Evolutionary conservation across 2,888 invertebrate species (phyloP).

Genomic region (Blera fallax): DNA sequence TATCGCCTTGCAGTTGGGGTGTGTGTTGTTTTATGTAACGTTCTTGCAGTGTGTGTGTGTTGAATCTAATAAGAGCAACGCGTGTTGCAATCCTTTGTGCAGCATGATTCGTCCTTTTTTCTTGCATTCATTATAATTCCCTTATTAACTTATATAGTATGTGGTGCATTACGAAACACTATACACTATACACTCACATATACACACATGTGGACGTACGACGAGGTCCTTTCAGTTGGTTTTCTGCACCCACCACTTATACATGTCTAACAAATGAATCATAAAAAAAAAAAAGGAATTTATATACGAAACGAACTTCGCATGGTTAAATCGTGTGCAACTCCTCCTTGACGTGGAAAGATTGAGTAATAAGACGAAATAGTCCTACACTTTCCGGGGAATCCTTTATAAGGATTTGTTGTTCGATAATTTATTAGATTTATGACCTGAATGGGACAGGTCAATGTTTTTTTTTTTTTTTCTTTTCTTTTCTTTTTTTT

Average conservation of each 20-base stretch:
- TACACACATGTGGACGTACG: background rate
- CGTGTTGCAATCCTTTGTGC: slow-evolving; percentile 66
- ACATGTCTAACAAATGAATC: slow-evolving; percentile 66
- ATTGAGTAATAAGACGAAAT: no score
- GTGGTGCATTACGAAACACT: slow-evolving; percentile 64
- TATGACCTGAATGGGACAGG: slow-evolving; percentile 79
- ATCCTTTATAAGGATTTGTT: background rate
- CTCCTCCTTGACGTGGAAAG: background rate
- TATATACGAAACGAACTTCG: slow-evolving; percentile 24
- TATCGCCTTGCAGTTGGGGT: slow-evolving; percentile 24
- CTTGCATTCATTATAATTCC: slow-evolving; percentile 50
- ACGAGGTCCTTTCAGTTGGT: slow-evolving; percentile 45
- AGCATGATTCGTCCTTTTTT: slow-evolving; percentile 52
- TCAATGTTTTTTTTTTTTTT: slow-evolving; percentile 73
- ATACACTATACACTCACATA: background rate
- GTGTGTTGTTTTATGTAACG: slow-evolving; percentile 70
- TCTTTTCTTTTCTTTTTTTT: background rate
- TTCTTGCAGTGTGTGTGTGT: slow-evolving; percentile 39
- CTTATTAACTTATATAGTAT: slow-evolving; percentile 33
- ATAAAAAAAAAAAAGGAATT: slow-evolving; percentile 34
- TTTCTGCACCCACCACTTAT: slow-evolving; percentile 67
- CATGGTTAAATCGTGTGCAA: slow-evolving; percentile 8
- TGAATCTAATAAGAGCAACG: slow-evolving; percentile 50
- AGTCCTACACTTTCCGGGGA: background rate
- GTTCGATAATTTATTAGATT: slow-evolving; percentile 43